phyloP scores from a whole-genome alignment of 2,888 invertebrate genomes.

The Muschampia plurimacula region DNA sequence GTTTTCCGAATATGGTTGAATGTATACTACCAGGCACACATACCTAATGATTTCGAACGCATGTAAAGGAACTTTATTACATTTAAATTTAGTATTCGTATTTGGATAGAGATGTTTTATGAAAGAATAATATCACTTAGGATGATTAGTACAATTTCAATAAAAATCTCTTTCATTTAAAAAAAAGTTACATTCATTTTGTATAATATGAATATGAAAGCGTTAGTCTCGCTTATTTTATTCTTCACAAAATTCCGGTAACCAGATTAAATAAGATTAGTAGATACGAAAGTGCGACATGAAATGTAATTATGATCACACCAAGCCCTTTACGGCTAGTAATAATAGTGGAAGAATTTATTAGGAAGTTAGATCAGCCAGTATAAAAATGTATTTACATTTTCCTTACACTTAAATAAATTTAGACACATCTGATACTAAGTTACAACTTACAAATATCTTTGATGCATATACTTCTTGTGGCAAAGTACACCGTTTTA shows the following conservation, averaged over 20 bases:
- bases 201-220: too few species aligned
- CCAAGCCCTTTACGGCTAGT: background rate
- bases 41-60: background rate
- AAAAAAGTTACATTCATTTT: too few species aligned
- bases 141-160: too few species aligned
- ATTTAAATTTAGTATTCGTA: background rate
- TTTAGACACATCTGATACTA: background rate
- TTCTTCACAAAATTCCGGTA: too few species aligned
- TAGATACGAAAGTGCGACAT: too few species aligned
- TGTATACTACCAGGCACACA: background rate
- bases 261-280: too few species aligned
- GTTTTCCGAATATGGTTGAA: too few species aligned
- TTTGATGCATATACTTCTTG: conserved; percentile 2
- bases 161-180: too few species aligned
- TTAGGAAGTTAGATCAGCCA: background rate
- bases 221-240: too few species aligned
- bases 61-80: background rate
- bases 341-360: background rate
- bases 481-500: background rate
- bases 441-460: conserved; percentile 10
- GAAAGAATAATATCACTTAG: too few species aligned
- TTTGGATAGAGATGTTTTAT: background rate
- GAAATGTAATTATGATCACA: too few species aligned
- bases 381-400: conserved; percentile 3
- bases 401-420: conserved; percentile 1